phyloP scores from a whole-genome alignment of 2,113 vertebrate species.

The Eira barbara region DNA sequence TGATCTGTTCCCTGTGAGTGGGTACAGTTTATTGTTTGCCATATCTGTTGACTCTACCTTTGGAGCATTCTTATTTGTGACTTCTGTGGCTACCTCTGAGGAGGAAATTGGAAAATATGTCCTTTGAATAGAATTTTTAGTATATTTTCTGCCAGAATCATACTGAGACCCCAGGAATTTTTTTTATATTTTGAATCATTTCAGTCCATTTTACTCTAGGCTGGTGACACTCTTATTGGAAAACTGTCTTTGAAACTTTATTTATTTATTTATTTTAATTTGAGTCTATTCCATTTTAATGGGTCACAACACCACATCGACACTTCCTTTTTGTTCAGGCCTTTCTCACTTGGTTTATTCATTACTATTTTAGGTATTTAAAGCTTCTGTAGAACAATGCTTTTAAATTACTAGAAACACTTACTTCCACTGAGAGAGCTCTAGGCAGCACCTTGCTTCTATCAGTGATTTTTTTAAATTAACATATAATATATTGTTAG shows the following conservation, averaged over 20 bases:
- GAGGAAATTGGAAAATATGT: background rate
- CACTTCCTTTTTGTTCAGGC: background rate
- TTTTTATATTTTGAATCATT: background rate
- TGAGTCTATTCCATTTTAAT: background rate
- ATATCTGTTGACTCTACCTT: background rate
- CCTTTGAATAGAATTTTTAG: background rate
- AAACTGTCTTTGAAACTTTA: background rate
- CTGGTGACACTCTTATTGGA: background rate
- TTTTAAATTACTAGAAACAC: background rate
- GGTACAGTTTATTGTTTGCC: background rate
- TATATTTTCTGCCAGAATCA: background rate
- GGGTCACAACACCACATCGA: background rate
- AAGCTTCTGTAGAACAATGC: background rate
- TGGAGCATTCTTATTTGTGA: background rate
- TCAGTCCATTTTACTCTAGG: background rate
- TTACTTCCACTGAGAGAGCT: background rate
- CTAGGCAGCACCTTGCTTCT: background rate
- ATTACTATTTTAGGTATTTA: background rate
- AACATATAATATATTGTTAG: too few species aligned
- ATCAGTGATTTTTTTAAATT: background rate
- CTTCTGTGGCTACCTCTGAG: background rate
- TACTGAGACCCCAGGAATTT: background rate
- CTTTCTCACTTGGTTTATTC: background rate
- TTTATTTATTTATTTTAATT: background rate
- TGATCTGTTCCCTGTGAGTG: background rate